phyloP scores from a whole-genome alignment of 2,797 vertebrate genomes.

The Phataginus tetradactyla region DNA sequence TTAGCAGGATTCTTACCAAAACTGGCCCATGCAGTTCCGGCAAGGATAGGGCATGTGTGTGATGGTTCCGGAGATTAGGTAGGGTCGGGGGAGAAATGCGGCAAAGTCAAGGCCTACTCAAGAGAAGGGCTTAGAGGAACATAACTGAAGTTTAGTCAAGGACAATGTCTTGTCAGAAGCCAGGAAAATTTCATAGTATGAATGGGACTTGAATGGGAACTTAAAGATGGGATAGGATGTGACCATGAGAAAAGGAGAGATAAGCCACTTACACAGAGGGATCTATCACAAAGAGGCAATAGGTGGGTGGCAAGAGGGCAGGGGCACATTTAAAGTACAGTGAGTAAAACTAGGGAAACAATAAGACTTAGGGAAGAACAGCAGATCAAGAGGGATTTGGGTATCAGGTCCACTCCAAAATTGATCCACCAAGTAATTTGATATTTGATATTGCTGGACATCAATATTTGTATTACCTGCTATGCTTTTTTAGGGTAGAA shows the following conservation, averaged over 20 bases:
- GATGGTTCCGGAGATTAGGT: background rate
- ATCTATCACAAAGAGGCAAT: background rate
- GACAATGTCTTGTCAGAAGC: background rate
- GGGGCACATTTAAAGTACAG: background rate
- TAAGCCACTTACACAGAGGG: background rate
- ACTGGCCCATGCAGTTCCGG: background rate
- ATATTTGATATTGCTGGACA: background rate
- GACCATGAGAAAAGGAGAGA: background rate
- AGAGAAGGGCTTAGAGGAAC: background rate
- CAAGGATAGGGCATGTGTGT: background rate
- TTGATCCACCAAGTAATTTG: background rate
- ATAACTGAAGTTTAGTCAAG: background rate
- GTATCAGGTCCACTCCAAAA: background rate
- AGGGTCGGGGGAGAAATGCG: rapidly evolving
- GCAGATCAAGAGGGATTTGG: background rate
- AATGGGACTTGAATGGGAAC: background rate
- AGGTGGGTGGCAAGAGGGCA: no score
- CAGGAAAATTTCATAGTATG: background rate
- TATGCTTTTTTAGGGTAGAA: background rate
- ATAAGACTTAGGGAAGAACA: background rate
- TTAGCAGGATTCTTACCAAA: background rate
- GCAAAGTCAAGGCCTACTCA: background rate
- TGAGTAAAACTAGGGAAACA: background rate
- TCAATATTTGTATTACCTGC: background rate
- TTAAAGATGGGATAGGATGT: background rate